These are phyloP conservation scores for Pogoniulus pusillus DNA, from an alignment of 2,797 vertebrate species.

Conservation along the genomic window DNA sequence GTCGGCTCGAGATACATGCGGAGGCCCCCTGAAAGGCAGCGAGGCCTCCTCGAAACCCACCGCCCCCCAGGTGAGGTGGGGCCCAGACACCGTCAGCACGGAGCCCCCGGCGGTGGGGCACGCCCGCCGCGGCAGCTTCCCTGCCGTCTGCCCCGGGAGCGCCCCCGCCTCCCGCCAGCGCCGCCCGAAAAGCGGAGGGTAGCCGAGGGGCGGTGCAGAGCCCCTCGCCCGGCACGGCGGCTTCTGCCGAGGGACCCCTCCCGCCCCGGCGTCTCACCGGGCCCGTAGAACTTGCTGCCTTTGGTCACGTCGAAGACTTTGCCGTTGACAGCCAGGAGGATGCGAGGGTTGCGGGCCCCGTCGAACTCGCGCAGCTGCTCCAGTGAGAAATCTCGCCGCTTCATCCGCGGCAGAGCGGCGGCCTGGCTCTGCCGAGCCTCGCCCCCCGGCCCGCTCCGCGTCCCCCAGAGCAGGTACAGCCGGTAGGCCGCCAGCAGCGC, in stretches of 20 bases:
- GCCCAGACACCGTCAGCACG: not conserved
- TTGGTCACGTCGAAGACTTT: conserved; percentile 97
- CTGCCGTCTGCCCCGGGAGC: not conserved
- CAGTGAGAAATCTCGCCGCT: conserved; percentile 94
- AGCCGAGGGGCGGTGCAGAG: not conserved
- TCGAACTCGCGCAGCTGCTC: conserved; percentile 94
- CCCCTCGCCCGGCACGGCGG: not conserved
- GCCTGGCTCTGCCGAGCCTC: conserved; percentile 84
- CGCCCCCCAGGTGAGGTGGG: not conserved
- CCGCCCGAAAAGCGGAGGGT: not conserved
- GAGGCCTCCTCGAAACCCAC: not conserved
- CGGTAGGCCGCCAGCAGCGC: conserved; percentile 81
- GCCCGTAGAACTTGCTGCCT: conserved; percentile 96
- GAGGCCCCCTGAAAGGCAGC: too few species aligned
- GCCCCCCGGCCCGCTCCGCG: conserved; percentile 77
- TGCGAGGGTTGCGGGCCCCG: conserved; percentile 88
- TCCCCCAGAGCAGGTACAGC: conserved; percentile 87
- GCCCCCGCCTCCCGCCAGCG: not conserved
- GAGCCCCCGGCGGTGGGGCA: not conserved
- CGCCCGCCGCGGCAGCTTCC: not conserved
- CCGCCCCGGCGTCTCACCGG: conserved; percentile 81
- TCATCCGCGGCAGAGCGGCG: conserved; percentile 91
- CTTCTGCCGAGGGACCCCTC: not conserved
- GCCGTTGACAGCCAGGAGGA: conserved; percentile 97
- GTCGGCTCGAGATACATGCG: not conserved